Conservation (phyloP, 2,797 vertebrate species). For the Diplodus sargus region DNA sequence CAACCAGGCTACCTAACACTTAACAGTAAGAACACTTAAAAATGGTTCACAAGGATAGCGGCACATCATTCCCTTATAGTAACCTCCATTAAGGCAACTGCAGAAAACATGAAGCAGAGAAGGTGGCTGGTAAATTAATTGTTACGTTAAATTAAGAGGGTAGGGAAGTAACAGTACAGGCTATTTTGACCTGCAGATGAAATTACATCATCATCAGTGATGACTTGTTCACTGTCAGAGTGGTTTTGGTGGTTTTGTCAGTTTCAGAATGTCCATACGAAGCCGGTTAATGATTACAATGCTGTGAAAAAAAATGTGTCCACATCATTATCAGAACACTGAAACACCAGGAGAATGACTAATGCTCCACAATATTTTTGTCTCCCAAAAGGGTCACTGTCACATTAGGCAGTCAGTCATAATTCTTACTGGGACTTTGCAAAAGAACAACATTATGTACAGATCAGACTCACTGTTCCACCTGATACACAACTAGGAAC, state of each 20-base stretch:
- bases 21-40: constrained; percentile 77
- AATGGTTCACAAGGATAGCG: constrained; percentile 50
- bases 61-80: constrained; percentile 37
- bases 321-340: background rate
- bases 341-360: background rate
- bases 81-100: constrained; percentile 73
- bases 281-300: background rate
- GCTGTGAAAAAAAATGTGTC: background rate
- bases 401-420: background rate
- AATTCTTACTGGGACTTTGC: background rate
- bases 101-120: constrained; percentile 42
- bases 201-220: background rate
- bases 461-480: background rate
- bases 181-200: background rate
- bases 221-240: background rate
- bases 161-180: background rate
- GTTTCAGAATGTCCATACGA: constrained; percentile 8
- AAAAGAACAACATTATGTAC: background rate
- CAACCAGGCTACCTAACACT: constrained; percentile 14
- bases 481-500: background rate
- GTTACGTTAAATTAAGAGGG: background rate
- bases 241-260: background rate
- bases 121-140: background rate
- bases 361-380: background rate
- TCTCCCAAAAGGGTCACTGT: background rate